Base-by-base conservation (phyloP, 2,797 vertebrate species). In the Gambusia yucatana region DNA sequence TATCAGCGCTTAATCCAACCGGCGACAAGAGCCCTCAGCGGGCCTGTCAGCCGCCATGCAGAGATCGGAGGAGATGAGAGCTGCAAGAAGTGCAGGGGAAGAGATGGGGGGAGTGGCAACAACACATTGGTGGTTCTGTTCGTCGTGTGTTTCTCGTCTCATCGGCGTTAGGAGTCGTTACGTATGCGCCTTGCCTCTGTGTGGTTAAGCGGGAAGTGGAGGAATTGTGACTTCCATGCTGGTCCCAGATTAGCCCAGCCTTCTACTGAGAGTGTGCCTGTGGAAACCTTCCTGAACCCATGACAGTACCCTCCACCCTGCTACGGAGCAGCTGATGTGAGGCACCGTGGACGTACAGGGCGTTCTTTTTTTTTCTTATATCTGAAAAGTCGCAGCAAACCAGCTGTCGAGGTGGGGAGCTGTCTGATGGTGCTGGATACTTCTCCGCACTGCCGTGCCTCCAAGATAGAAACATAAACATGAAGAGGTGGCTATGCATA, bases 1-100 rank as follows among this genome's bases (percentile, higher is more conserved):
- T 93, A 94, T 94, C 93, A 86, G 88, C 43, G 79, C 90, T 93
- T 95, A 95, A 95, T 95, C 94, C 93, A 79, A 81, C 86, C 87
- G 63, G 88, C 85, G 87, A 94, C 93, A 94, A 93, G 91, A 92
- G 93, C 86, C 92, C 93, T 93, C 88, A 86, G 93, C 79, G 36
- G 91, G 91, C 87, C 91, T 90, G 92, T 94, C 95, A 92, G 92
- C 91, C 84, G 43, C 88, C 94, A 94, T 83, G 92, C 88, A 82
- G 91, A 46, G 88, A 84, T 89, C 77, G 84, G 85, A 88, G 82
- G 82, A 87, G 90, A 88, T 80, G 90, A 88, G 82, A 83, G 91
- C 78, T 39, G 20, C 67, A 25, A 59, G 77, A 41, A 57, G 59
- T 72, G 59, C 22, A 76, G 52, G 43, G 67, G 39, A 67, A 43